Base-by-base conservation (phyloP, 2,888 invertebrate genomes). In the Cheilosia variabilis region DNA sequence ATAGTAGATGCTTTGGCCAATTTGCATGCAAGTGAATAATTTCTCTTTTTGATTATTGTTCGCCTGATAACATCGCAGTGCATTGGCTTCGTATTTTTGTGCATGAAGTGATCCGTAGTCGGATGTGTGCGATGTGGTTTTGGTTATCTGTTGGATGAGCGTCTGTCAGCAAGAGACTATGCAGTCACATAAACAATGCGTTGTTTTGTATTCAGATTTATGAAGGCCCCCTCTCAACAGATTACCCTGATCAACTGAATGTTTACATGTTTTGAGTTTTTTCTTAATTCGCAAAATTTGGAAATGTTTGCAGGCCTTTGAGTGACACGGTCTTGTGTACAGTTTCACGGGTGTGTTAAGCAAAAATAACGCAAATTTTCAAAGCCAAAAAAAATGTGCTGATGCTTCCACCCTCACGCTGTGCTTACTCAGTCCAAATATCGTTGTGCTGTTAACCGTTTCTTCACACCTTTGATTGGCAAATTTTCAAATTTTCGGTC, bases 31-130 rank as follows among this genome's bases (percentile, higher is more conserved):
- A 83, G 73, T 73, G 78, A 58, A 62, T 72, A 24, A 27, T 37
- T 31, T 41, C 65, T 53, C 57, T 55, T 37, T 37, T 37, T 37
- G 37, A 37, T 68, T 27, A 50, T 47, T 60, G 9, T 41, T 66
- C 65, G 47, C 24, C 43, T 76, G 84, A 80, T 79, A 80, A 76
- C 79, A 84, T 75, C 69, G 5, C 65, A 58, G 72, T 55, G 63
- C n/a, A 37, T 24, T 80, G 79, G 50, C 34, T 69, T 80, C 24
- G 65, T 10, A 71, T 71, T 84, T 69, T 60, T 52, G 24, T 17
- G 73, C 75, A 41, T 69, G 7, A 75, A 84, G 75, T 79, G 84
- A 84, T 84, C 84, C 84, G 80, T 84, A 71, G 71, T 53, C 55
- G 79, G 75, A 65, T 75, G 80, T 45, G 50, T 63, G 31, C 41